Conservation (phyloP, 2,888 invertebrate species). For the Lithophane semibrunnea region DNA sequence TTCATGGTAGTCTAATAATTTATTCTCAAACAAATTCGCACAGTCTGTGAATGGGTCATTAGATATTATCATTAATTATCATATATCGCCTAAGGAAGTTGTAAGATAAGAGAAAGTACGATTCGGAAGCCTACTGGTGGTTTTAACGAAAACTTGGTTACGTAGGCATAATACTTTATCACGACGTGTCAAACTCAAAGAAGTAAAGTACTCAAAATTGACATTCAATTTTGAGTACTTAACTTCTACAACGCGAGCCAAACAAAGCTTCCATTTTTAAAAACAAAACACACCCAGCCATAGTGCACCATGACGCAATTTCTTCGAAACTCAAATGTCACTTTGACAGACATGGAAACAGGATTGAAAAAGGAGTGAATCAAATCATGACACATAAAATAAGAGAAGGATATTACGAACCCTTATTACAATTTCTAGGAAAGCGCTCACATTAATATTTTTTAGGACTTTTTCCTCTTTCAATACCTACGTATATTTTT, state of each 20-base stretch:
- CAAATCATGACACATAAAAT: constrained; percentile 63
- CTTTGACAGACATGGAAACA: constrained; percentile 58
- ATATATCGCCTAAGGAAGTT: constrained; percentile 42
- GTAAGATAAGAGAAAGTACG: constrained; percentile 41
- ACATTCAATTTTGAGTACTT: too few species aligned
- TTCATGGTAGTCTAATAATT: neutral
- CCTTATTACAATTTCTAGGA: constrained; percentile 56
- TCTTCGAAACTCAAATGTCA: constrained; percentile 61
- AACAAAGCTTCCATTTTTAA: constrained; percentile 28
- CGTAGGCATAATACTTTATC: neutral
- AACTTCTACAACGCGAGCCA: constrained; percentile 18
- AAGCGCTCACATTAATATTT: constrained; percentile 46
- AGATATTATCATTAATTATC: constrained; percentile 39
- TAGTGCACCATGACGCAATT: constrained; percentile 56
- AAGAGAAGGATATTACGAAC: constrained; percentile 53
- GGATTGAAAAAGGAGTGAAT: constrained; percentile 51
- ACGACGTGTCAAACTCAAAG: too few species aligned
- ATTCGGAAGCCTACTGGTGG: constrained; percentile 37
- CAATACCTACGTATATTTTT: constrained; percentile 46
- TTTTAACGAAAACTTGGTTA: constrained; percentile 23
- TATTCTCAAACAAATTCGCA: constrained; percentile 20
- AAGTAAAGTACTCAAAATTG: too few species aligned
- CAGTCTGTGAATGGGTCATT: constrained; percentile 37
- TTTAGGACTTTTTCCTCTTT: constrained; percentile 66
- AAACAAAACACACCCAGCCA: constrained; percentile 38